Percentiles rank a stretch among this genome's conserved stretches.
Evolutionary conservation across 2,888 invertebrate species (phyloP).

Genomic region (Elegia similella): DNA sequence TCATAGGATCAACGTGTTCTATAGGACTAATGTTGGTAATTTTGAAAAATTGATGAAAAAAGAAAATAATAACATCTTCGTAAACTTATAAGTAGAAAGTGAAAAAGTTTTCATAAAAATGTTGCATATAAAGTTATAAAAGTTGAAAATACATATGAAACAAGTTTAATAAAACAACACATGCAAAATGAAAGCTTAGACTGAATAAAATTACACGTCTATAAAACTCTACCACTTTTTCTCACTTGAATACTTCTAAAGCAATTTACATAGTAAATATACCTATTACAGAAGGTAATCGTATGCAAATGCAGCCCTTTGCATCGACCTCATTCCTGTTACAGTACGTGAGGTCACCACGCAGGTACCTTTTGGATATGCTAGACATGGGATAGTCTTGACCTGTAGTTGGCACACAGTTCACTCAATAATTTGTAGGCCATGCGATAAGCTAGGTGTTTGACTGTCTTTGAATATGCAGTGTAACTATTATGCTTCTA

Average conservation of each 20-base stretch:
- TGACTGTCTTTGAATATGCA: too few relatives aligned
- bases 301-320: slow-evolving; percentile 4
- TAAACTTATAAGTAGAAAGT: too few relatives aligned
- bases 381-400: slow-evolving; percentile 2
- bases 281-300: slow-evolving; percentile 1
- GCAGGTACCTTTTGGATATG: not conserved
- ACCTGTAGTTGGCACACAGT: slow-evolving; percentile 2
- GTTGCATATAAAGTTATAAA: too few relatives aligned
- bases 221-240: not conserved
- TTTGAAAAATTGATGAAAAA: too few relatives aligned
- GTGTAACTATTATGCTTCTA: too few relatives aligned
- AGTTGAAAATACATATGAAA: too few relatives aligned
- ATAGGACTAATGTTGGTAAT: too few relatives aligned
- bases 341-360: not conserved
- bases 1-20: too few relatives aligned
- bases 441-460: not conserved
- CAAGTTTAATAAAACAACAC: not conserved
- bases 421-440: not conserved
- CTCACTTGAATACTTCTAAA: not conserved
- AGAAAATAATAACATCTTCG: too few relatives aligned
- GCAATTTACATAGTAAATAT: slow-evolving; percentile 7
- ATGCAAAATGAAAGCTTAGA: not conserved
- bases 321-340: not conserved
- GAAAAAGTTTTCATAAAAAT: too few relatives aligned
- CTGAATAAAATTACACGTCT: not conserved